These are phyloP conservation scores for Pammene aurita DNA, from an alignment of 2,888 invertebrate species.

Conservation along the genomic window DNA sequence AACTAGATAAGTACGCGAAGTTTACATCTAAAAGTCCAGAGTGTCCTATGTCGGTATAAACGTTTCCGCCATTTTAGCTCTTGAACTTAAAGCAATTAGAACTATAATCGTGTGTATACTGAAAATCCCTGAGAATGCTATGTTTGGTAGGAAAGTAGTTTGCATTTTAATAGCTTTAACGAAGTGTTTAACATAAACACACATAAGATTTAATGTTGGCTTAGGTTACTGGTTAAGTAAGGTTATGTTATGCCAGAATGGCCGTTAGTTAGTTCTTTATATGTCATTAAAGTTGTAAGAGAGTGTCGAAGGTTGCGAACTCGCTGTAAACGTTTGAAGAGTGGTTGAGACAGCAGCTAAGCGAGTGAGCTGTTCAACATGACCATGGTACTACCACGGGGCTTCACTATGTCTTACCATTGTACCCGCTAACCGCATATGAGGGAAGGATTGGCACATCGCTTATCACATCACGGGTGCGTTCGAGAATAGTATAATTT, in stretches of 20 bases:
- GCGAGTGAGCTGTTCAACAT: too few relatives aligned
- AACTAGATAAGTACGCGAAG: not conserved
- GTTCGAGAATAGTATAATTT: too few relatives aligned
- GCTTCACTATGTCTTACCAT: too few relatives aligned
- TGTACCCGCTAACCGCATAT: too few relatives aligned
- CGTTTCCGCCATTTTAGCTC: not conserved
- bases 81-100: not conserved
- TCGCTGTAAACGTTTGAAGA: too few relatives aligned
- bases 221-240: conserved; percentile 21
- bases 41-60: not conserved
- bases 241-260: not conserved
- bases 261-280: not conserved
- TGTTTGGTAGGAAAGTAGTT: conserved; percentile 24
- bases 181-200: conserved; percentile 34
- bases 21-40: not conserved
- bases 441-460: too few relatives aligned
- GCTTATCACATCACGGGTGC: too few relatives aligned
- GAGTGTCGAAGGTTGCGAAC: not conserved
- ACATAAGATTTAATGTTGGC: conserved; percentile 13
- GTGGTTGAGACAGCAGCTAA: too few relatives aligned
- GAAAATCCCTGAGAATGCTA: conserved; percentile 2
- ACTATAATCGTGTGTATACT: not conserved
- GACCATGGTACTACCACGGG: too few relatives aligned
- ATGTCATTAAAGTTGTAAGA: not conserved
- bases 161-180: conserved; percentile 34